A percentile compares a stretch with the other conserved stretches of the same genome.
Conservation (phyloP, 1,140 invertebrate species). For the Drosophila sechellia region DNA sequence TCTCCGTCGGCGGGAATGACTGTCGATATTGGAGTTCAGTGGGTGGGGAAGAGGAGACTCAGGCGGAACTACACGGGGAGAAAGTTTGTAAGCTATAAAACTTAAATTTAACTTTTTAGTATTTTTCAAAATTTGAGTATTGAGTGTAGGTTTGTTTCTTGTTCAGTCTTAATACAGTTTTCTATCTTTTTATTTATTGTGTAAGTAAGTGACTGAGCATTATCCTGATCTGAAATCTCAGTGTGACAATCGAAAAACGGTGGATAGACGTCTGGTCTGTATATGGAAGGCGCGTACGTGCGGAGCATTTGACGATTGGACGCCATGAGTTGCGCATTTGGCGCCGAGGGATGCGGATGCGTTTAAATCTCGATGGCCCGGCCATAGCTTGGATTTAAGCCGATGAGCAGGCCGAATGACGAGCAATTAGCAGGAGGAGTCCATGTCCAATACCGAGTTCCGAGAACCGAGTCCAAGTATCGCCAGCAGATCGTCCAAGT, state of each 20-base stretch:
- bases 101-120: not conserved
- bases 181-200: too few relatives aligned
- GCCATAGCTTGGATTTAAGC: conserved; percentile 41
- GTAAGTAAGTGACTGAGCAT: too few relatives aligned
- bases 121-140: too few relatives aligned
- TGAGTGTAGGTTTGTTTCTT: too few relatives aligned
- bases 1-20: conserved; percentile 45
- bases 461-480: not conserved
- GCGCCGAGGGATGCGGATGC: conserved; percentile 24
- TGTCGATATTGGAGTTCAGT: conserved; percentile 46
- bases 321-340: conserved; percentile 63
- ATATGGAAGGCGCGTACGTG: conserved; percentile 57
- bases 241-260: conserved; percentile 39
- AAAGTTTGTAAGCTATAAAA: not conserved
- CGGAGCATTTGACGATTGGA: conserved; percentile 56
- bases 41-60: conserved; percentile 1
- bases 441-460: not conserved
- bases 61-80: conserved; percentile 10
- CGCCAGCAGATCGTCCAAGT: conserved; percentile 1
- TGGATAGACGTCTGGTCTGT: conserved; percentile 38
- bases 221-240: not conserved
- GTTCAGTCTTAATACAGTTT: too few relatives aligned
- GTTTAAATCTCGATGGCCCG: conserved; percentile 46
- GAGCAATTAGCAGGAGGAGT: conserved; percentile 38
- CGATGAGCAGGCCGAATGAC: conserved; percentile 37